Base-by-base conservation (phyloP, 2,888 invertebrate species). In the Macrosoma leucophasiata region DNA sequence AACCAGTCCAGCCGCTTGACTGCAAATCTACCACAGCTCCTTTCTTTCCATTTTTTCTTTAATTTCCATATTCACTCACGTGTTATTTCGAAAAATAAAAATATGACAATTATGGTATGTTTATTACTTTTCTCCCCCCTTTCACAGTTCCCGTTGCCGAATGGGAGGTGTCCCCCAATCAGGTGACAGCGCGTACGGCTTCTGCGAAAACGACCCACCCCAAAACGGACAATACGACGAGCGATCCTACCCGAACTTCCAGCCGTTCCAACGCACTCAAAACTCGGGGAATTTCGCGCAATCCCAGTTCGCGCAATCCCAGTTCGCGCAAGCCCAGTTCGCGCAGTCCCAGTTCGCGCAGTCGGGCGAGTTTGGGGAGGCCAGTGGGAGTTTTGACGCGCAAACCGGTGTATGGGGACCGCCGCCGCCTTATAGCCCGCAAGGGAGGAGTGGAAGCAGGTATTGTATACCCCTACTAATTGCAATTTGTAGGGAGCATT, bases 371-470 rank as follows among this genome's bases (percentile, higher is more conserved):
- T 91, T 89, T 50, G 87, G 90, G 13, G 88, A 58, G 64, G 79
- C 62, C 46, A 87, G 60, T 47, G 89, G 67, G 56, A 88, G 58
- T 75, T 88, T 55, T 74, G 89, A 53, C 58, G 87, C 60, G 38
- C 86, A 62, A 70, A 88, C 74, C 62, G 94, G 79, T 0, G 75
- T 76, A 10, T 95, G 95, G 95, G 95, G 94, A 0, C 95, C 95
- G 0, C 95, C 95, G 0, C 95, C 95, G 0, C 95, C 95, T 0
- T 95, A 95, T 59, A 93, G 93, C 37, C 92, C 93, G 29, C 92
- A 92, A 19, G 93, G 93, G 1, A 55, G 82, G 2, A 68, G 60
- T 35, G 75, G 68, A 0, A 75, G 67, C 40, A 64, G 84, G 82
- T 78, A 21, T n/a, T 41, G 50, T 41, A 23, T 29, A 14, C 20